These are phyloP conservation scores for Drosophila serrata DNA, from an alignment of 1,140 invertebrate genomes.

Conservation along the genomic window DNA sequence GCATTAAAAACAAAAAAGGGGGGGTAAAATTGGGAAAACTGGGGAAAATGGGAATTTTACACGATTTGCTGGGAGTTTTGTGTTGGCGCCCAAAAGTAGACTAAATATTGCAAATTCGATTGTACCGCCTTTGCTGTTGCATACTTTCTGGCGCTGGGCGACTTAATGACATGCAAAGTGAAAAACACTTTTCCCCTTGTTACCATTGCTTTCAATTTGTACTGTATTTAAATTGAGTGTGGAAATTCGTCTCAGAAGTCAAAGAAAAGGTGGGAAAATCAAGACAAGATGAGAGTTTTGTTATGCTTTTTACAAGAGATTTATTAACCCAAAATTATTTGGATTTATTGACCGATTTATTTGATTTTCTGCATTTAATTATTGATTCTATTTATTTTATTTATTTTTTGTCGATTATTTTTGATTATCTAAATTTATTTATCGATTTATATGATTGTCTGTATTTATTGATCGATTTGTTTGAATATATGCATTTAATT, in stretches of 20 bases:
- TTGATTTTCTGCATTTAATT: too few species aligned
- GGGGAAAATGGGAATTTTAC: constrained; percentile 24
- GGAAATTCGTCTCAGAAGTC: background rate
- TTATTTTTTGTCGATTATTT: too few species aligned
- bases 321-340: background rate
- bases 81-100: constrained; percentile 15
- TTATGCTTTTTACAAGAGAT: background rate
- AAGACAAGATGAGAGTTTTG: background rate
- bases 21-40: background rate
- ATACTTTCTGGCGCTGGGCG: constrained; percentile 20
- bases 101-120: constrained; percentile 47
- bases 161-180: constrained; percentile 18
- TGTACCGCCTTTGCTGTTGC: constrained; percentile 13
- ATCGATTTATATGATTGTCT: too few species aligned
- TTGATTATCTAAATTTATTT: background rate
- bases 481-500: too few species aligned
- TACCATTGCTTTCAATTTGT: background rate
- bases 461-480: too few species aligned
- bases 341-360: too few species aligned
- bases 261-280: background rate
- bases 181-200: constrained; percentile 11
- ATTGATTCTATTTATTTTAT: too few species aligned
- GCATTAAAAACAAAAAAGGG: constrained; percentile 40
- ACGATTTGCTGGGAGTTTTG: background rate
- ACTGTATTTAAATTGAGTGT: background rate